Base-by-base conservation (phyloP, 1,140 invertebrate genomes). In the Triops longicaudatus region DNA sequence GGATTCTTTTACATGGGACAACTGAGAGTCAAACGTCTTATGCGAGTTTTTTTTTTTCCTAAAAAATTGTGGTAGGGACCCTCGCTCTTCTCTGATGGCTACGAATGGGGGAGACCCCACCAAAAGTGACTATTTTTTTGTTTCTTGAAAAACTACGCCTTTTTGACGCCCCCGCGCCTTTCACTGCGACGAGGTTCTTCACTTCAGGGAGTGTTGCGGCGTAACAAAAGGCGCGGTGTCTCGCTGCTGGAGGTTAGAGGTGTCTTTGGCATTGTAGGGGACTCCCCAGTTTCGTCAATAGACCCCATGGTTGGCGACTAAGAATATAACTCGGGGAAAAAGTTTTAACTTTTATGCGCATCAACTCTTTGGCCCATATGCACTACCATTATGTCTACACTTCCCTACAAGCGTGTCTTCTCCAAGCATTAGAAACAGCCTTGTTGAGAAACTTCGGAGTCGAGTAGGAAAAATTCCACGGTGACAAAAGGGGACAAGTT, bases 211-310 rank as follows among this genome's bases (percentile, higher is more conserved):
- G 50, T 63, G 50, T 63, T 17, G 50, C 50, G 50, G 50, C 50
- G 50, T 63, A 63, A 63, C 50, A 63, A 63, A 63, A 63, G 50
- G 50, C 50, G 50, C 50, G 50, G 50, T 63, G 10, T 63, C 50
- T 17, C 50, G 50, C 50, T 63, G 50, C 50, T 63, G 50, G 50
- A 63, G 50, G 50, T 63, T 63, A 17, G 50, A 63, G 50, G 50
- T 63, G 50, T 63, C 50, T 63, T 63, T 63, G 14, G 50, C 50
- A 63, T 63, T 10, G 50, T 63, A 63, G 50, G 50, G 50, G 50
- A 63, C 50, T 63, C 50, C 50, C n/a, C 50, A 63, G 50, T 63
- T 63, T 63, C 50, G 17, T n/a, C 50, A 63, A 63, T 63, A 63
- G 50, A 63, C 50, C 50, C 50, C 50, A 63, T 22, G 50, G 50